Evolutionary conservation across 2,888 invertebrate genomes (phyloP).

Genomic region (Aproaerema taeniolella): DNA sequence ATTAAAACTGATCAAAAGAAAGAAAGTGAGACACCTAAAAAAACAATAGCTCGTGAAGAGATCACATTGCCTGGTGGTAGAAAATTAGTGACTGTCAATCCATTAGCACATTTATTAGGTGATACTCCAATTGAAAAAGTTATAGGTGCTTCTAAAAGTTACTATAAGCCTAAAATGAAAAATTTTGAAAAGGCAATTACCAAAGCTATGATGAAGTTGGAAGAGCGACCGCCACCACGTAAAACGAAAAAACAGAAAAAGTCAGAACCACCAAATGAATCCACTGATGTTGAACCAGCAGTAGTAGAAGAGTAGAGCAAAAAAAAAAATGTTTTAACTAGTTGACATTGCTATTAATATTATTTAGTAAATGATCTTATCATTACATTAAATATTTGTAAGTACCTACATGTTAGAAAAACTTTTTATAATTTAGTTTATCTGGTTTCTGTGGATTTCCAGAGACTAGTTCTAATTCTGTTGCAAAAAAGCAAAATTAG

Average conservation of each 20-base stretch:
- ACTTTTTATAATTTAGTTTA: too few relatives aligned
- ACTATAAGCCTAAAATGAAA: constrained; percentile 37
- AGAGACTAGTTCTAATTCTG: too few relatives aligned
- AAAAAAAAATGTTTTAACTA: too few relatives aligned
- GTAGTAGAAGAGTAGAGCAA: too few relatives aligned
- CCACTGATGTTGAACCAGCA: too few relatives aligned
- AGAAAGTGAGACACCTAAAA: neutral
- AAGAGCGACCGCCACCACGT: constrained; percentile 17
- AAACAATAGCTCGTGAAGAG: constrained; percentile 2
- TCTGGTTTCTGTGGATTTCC: too few relatives aligned
- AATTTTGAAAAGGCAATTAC: constrained; percentile 42
- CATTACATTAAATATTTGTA: too few relatives aligned
- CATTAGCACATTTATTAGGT: constrained; percentile 51
- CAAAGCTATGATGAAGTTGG: constrained; percentile 40
- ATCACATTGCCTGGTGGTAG: constrained; percentile 45
- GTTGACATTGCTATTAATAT: too few relatives aligned
- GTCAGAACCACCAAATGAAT: too few relatives aligned
- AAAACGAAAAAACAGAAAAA: constrained; percentile 14
- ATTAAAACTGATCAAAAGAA: neutral
- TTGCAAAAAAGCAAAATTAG: too few relatives aligned
- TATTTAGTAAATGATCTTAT: too few relatives aligned
- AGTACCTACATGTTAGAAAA: neutral
- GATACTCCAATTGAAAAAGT: constrained; percentile 33
- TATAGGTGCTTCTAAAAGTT: constrained; percentile 31
- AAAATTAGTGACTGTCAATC: constrained; percentile 51